A percentile compares a stretch with the other conserved stretches of the same genome.
Evolutionary conservation across 2,113 vertebrate species (phyloP).

Genomic region (Heterocephalus glaber): DNA sequence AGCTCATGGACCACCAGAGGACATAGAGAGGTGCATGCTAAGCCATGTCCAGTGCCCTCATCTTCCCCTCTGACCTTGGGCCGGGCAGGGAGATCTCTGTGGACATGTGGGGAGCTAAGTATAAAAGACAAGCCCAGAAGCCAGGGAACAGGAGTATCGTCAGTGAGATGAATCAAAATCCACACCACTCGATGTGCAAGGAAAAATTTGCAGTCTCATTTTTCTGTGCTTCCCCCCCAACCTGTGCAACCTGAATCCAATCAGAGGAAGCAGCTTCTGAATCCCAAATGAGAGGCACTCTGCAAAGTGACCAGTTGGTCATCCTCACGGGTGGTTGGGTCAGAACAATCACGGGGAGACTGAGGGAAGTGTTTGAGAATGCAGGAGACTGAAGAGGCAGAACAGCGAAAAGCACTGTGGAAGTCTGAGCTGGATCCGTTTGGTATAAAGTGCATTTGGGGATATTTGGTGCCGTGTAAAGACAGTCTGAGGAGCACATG

Average conservation of each 20-base stretch:
- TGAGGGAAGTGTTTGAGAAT: not conserved
- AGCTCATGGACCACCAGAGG: not conserved
- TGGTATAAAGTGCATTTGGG: not conserved
- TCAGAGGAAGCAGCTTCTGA: not conserved
- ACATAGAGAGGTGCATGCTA: not conserved
- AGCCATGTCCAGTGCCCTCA: no score
- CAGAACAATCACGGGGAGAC: constrained; percentile 6
- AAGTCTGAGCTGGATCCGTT: not conserved
- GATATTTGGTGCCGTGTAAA: not conserved
- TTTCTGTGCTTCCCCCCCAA: not conserved
- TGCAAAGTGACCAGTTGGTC: not conserved
- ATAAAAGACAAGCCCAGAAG: not conserved
- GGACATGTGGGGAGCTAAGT: not conserved
- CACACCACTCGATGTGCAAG: no score
- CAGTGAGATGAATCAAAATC: not conserved
- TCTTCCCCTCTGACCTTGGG: not conserved
- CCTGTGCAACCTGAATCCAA: not conserved
- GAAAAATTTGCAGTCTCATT: not conserved
- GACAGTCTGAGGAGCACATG: not conserved
- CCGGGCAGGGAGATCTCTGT: not conserved
- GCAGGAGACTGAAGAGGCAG: not conserved
- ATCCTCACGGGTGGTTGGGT: not conserved
- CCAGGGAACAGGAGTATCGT: not conserved
- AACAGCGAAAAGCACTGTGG: not conserved
- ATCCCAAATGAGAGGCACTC: not conserved